Percentiles rank a stretch among this genome's conserved stretches.
phyloP scores from a whole-genome alignment of 2,797 vertebrate genomes.

The Trematocara caparti region DNA sequence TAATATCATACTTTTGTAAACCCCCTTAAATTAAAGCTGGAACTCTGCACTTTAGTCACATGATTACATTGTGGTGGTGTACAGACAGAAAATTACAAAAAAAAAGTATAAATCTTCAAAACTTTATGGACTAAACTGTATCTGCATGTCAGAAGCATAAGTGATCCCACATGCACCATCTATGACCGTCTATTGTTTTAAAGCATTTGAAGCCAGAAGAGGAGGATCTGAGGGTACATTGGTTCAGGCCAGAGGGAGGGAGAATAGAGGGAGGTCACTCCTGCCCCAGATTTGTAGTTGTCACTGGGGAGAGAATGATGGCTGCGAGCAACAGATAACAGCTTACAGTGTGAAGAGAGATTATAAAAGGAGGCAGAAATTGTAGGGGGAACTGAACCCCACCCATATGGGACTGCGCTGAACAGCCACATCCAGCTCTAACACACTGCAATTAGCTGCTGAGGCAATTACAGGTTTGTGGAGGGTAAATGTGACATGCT shows the following conservation, averaged over 20 bases:
- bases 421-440: conserved; percentile 36
- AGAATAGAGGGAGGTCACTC: conserved; percentile 26
- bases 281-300: conserved; percentile 65
- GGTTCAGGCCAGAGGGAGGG: conserved; percentile 24
- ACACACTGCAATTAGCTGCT: conserved; percentile 54
- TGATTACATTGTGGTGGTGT: not conserved
- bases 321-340: conserved; percentile 65
- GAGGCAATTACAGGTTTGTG: conserved; percentile 57
- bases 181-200: not conserved
- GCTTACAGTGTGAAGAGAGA: conserved; percentile 53
- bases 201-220: conserved; percentile 10
- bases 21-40: not conserved
- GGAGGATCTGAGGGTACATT: conserved; percentile 33
- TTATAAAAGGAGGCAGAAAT: conserved; percentile 55
- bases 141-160: not conserved
- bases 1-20: not conserved
- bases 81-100: not conserved
- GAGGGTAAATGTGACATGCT: conserved; percentile 37
- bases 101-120: not conserved
- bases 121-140: not conserved
- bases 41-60: not conserved
- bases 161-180: not conserved
- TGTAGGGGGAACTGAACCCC: conserved; percentile 46
- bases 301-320: conserved; percentile 67
- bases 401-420: conserved; percentile 34